Evolutionary conservation across 2,797 vertebrate species (phyloP).

Genomic region (Amblyopsis hoosieri): DNA sequence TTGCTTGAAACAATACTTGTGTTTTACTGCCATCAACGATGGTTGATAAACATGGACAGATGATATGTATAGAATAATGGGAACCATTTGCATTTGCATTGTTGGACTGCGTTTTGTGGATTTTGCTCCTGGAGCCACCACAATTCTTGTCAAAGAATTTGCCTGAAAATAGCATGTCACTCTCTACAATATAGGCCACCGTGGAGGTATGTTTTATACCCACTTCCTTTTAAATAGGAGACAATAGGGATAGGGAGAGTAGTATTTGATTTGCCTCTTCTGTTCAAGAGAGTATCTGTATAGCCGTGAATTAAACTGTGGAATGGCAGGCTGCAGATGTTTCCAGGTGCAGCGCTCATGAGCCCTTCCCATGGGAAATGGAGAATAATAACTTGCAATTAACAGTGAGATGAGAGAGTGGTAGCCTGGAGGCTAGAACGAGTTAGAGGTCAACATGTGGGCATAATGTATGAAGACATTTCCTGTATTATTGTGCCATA

Average conservation of each 20-base stretch:
- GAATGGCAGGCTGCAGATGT: conserved; percentile 42
- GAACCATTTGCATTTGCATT: conserved; percentile 13
- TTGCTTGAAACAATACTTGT: not conserved
- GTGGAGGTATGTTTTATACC: conserved; percentile 18
- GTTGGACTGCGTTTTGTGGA: not conserved
- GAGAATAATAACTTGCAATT: conserved; percentile 24
- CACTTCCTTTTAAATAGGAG: conserved; percentile 47
- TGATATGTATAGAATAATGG: conserved; percentile 3
- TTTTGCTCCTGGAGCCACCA: conserved; percentile 9
- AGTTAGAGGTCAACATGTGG: not conserved
- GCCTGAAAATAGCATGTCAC: conserved; percentile 21
- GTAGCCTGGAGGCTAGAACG: conserved; percentile 16
- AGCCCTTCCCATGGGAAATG: conserved; percentile 26
- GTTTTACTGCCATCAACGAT: conserved; percentile 10
- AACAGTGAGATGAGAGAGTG: conserved; percentile 11
- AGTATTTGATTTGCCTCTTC: conserved; percentile 19
- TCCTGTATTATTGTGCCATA: too few species aligned
- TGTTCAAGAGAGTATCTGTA: conserved; percentile 18
- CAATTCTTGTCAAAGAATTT: conserved; percentile 19
- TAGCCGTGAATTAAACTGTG: conserved; percentile 30
- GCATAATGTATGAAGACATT: too few species aligned
- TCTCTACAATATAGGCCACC: conserved; percentile 24
- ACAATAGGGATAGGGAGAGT: conserved; percentile 28
- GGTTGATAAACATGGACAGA: conserved; percentile 14
- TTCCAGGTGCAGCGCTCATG: conserved; percentile 35